Conservation (phyloP, 2,888 invertebrate species). For the Drosophila tripunctata region DNA sequence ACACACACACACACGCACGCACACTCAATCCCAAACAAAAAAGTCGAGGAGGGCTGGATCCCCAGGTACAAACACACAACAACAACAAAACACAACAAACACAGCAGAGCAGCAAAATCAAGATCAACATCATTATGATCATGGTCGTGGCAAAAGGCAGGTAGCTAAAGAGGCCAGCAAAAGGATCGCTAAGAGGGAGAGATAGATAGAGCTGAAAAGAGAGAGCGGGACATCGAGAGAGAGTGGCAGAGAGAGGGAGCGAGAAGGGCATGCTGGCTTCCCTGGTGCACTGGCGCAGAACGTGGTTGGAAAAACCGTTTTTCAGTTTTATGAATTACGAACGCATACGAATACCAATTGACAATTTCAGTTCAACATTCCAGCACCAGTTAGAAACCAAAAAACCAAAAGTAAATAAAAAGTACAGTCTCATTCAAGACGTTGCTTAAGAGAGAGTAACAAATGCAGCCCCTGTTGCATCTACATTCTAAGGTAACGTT, state of each 20-base stretch:
- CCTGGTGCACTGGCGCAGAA: slow-evolving; percentile 72
- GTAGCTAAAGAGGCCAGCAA: slow-evolving; percentile 35
- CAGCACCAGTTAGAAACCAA: slow-evolving; percentile 2
- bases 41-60: slow-evolving; percentile 32
- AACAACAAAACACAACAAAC: neutral
- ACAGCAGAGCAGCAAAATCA: slow-evolving; percentile 48
- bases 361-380: slow-evolving; percentile 59
- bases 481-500: too few relatives aligned
- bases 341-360: too few relatives aligned
- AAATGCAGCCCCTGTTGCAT: slow-evolving; percentile 22
- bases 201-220: neutral
- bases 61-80: slow-evolving; percentile 17
- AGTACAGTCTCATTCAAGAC: slow-evolving; percentile 69
- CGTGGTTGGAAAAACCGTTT: slow-evolving; percentile 71
- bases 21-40: slow-evolving; percentile 38
- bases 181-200: slow-evolving; percentile 19
- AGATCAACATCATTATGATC: slow-evolving; percentile 51
- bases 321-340: slow-evolving; percentile 60
- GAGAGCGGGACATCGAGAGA: neutral
- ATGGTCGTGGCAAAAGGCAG: slow-evolving; percentile 44
- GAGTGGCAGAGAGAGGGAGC: neutral
- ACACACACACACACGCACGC: slow-evolving; percentile 22
- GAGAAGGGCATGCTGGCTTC: slow-evolving; percentile 26
- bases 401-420: slow-evolving; percentile 35
- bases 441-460: slow-evolving; percentile 14